phyloP scores from a whole-genome alignment of 2,888 invertebrate species.

The Ophion slaviceki region DNA sequence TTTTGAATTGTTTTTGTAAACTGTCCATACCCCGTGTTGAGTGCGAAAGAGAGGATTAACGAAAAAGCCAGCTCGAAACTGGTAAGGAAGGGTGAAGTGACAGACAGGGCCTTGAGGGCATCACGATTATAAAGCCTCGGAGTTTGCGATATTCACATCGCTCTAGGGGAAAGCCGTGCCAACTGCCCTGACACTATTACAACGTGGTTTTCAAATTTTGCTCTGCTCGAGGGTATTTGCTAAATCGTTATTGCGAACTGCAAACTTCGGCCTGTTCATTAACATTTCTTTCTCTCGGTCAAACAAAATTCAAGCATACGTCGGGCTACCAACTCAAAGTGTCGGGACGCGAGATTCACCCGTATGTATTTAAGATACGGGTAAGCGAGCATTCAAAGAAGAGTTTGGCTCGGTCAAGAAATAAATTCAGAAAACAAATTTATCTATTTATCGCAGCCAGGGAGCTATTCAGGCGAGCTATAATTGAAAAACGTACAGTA shows the following conservation, averaged over 20 bases:
- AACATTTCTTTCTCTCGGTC: conserved; percentile 25
- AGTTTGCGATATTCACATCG: conserved; percentile 46
- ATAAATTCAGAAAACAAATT: no score
- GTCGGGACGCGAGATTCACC: neutral
- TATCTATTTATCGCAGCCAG: no score
- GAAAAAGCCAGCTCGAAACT: neutral
- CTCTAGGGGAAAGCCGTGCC: conserved; percentile 18
- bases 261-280: neutral
- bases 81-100: conserved; percentile 9
- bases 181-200: neutral
- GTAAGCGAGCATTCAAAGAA: no score
- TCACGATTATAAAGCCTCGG: conserved; percentile 37
- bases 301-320: conserved; percentile 36
- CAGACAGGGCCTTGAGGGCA: conserved; percentile 29
- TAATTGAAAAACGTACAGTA: no score
- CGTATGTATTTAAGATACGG: no score
- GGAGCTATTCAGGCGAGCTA: no score
- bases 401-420: no score
- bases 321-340: conserved; percentile 27
- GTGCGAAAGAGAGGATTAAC: conserved; percentile 14
- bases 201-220: conserved; percentile 10
- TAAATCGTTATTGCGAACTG: conserved; percentile 27
- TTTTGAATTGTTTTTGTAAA: neutral
- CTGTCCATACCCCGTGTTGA: neutral
- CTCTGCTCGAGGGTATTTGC: conserved; percentile 1